A percentile compares a stretch with the other conserved stretches of the same genome.
Evolutionary conservation across 2,113 vertebrate genomes (phyloP).

Genomic region (Lanius ludovicianus): DNA sequence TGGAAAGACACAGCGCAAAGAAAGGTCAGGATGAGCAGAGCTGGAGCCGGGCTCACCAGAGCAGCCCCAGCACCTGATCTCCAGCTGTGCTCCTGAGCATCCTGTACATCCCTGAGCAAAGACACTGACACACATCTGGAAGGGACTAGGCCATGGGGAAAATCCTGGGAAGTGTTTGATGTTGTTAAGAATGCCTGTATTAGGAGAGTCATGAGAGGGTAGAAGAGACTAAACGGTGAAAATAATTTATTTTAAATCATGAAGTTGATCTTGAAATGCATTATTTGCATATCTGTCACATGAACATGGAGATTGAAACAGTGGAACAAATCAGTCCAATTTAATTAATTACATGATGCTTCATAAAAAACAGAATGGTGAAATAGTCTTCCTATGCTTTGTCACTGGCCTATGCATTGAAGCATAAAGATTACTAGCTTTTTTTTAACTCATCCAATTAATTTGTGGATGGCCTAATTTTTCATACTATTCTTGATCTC

Average conservation of each 20-base stretch:
- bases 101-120: background rate
- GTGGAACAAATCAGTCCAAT: conserved; percentile 3
- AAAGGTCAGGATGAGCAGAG: background rate
- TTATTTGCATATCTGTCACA: background rate
- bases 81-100: background rate
- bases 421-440: background rate
- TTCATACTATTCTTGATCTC: background rate
- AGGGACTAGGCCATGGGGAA: background rate
- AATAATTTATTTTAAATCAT: background rate
- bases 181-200: background rate
- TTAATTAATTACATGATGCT: conserved; percentile 3
- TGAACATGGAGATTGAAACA: background rate
- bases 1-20: background rate
- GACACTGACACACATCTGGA: rapidly evolving
- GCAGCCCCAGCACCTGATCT: rapidly evolving
- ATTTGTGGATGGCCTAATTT: background rate
- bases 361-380: background rate
- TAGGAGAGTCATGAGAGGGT: background rate
- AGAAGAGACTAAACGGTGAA: background rate
- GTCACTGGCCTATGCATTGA: background rate
- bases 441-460: background rate
- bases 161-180: background rate
- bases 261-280: background rate
- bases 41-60: background rate
- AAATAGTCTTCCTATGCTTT: background rate